These are phyloP conservation scores for Equus przewalskii DNA, from an alignment of 2,113 vertebrate species.

Conservation along the genomic window DNA sequence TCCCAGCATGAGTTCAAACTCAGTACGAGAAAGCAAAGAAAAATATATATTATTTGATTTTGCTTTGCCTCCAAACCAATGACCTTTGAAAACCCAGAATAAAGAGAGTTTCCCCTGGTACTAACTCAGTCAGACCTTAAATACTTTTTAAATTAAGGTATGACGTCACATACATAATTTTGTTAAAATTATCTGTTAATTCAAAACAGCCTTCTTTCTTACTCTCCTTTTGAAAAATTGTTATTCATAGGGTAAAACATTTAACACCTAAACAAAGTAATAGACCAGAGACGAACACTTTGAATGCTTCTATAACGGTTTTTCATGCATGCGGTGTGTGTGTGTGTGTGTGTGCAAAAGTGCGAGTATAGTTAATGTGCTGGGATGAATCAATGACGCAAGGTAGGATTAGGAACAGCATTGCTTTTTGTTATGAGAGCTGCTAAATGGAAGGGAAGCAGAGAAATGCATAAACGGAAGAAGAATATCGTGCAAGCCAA, in stretches of 20 bases:
- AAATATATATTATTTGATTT: neutral
- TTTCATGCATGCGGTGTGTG: neutral
- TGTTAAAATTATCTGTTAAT: neutral
- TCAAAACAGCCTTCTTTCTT: neutral
- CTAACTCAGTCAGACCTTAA: neutral
- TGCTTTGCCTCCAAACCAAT: neutral
- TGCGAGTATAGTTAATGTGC: neutral
- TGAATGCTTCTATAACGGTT: neutral
- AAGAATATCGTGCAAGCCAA: neutral
- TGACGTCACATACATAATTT: neutral
- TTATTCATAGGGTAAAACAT: neutral
- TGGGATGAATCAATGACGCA: neutral
- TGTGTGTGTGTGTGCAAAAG: neutral
- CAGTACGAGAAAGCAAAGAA: neutral
- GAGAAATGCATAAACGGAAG: neutral
- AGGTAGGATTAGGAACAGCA: neutral
- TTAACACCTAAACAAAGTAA: neutral
- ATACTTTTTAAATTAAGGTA: neutral
- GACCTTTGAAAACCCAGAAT: neutral
- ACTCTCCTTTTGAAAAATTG: neutral
- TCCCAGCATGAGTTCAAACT: neutral
- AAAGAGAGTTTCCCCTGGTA: neutral
- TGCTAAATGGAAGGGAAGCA: neutral
- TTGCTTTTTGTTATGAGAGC: neutral
- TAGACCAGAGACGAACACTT: neutral